A percentile compares a stretch with the other conserved stretches of the same genome.
Evolutionary conservation across 1,140 invertebrate genomes (phyloP).

Genomic region (Eriocheir sinensis): DNA sequence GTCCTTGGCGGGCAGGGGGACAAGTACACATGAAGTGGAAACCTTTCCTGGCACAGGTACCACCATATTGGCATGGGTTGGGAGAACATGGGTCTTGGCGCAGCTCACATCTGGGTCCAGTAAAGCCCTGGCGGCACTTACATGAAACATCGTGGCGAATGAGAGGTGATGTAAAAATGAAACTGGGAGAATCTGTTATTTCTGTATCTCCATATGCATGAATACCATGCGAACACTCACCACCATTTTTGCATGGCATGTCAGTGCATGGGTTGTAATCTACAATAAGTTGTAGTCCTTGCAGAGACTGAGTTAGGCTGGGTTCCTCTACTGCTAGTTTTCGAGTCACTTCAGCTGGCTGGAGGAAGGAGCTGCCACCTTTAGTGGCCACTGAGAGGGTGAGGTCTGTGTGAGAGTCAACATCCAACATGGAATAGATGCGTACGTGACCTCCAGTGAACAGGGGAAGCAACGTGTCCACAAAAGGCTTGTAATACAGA

Average conservation of each 20-base stretch:
- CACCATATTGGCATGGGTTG: conserved; percentile 92
- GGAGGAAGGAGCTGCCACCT: conserved; percentile 83
- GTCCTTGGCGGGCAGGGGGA: conserved; percentile 89
- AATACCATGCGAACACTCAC: conserved; percentile 88
- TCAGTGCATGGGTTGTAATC: conserved; percentile 81
- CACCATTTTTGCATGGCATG: conserved; percentile 81
- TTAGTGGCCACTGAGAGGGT: conserved; percentile 86
- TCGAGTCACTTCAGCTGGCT: conserved; percentile 85
- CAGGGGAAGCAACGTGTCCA: conserved; percentile 86
- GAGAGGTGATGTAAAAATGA: conserved; percentile 91
- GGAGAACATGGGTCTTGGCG: conserved; percentile 95
- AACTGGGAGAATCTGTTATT: conserved; percentile 87
- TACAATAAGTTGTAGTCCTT: conserved; percentile 81
- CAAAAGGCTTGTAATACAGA: conserved; percentile 88
- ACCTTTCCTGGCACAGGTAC: conserved; percentile 90
- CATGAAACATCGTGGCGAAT: conserved; percentile 90
- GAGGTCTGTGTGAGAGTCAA: conserved; percentile 85
- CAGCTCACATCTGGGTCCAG: conserved; percentile 89
- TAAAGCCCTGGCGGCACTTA: conserved; percentile 90
- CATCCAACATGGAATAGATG: conserved; percentile 85
- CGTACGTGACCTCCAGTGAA: conserved; percentile 82
- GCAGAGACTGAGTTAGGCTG: conserved; percentile 86
- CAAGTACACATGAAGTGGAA: conserved; percentile 92
- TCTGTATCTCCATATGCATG: conserved; percentile 87
- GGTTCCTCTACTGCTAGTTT: conserved; percentile 86